These are phyloP conservation scores for Anarrhichthys ocellatus DNA, from an alignment of 2,113 vertebrate genomes.

Conservation along the genomic window DNA sequence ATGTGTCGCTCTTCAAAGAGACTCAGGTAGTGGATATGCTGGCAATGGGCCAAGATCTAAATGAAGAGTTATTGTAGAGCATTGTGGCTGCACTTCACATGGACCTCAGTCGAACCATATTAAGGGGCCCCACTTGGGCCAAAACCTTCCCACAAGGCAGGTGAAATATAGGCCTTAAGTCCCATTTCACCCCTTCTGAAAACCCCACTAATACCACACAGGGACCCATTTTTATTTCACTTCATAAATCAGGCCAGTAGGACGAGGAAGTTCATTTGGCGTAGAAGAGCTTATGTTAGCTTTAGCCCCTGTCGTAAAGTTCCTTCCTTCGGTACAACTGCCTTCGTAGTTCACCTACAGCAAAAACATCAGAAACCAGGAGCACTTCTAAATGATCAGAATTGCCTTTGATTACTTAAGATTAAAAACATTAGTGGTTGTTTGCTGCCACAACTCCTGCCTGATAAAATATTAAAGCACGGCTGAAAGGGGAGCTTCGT, in stretches of 20 bases:
- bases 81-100: conserved; percentile 74
- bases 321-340: conserved; percentile 45
- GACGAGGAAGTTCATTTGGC: conserved; percentile 77
- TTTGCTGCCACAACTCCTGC: conserved; percentile 79
- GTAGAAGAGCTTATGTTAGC: conserved; percentile 76
- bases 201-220: conserved; percentile 78
- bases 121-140: conserved; percentile 77
- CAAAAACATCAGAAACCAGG: conserved; percentile 54
- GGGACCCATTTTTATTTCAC: conserved; percentile 83
- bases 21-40: conserved; percentile 84
- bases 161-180: conserved; percentile 79
- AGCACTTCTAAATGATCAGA: conserved; percentile 63
- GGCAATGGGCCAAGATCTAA: conserved; percentile 80
- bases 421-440: conserved; percentile 76
- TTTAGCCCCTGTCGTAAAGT: conserved; percentile 69
- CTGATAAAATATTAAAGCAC: conserved; percentile 80
- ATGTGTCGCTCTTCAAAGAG: conserved; percentile 87
- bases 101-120: conserved; percentile 73
- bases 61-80: conserved; percentile 83
- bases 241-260: conserved; percentile 80
- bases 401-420: conserved; percentile 81
- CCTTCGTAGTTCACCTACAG: conserved; percentile 37
- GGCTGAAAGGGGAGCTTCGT: conserved; percentile 76
- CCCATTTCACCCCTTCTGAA: conserved; percentile 68
- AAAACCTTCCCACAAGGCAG: conserved; percentile 73